Evolutionary conservation across 2,113 vertebrate genomes (phyloP).

Genomic region (Pedetes capensis): DNA sequence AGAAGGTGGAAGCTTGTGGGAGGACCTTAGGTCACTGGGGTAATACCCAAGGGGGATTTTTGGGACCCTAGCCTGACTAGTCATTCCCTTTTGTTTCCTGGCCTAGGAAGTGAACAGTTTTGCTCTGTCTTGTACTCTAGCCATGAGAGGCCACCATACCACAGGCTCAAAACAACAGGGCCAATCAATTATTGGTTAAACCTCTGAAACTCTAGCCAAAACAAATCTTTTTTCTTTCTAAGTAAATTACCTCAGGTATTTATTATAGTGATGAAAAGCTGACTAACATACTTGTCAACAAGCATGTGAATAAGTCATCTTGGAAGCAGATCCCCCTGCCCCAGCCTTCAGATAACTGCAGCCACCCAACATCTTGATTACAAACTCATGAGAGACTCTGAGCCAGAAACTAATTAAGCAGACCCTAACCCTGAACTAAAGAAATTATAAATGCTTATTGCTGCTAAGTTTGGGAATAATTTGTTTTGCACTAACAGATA

Average conservation of each 20-base stretch:
- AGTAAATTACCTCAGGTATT: background rate
- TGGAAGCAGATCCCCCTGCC: background rate
- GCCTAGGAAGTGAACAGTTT: background rate
- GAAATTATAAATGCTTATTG: background rate
- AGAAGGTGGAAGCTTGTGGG: too few relatives aligned
- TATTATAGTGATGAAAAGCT: background rate
- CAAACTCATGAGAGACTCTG: background rate
- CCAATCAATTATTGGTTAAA: background rate
- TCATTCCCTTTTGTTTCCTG: background rate
- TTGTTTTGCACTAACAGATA: background rate
- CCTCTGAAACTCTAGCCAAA: background rate
- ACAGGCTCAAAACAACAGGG: background rate
- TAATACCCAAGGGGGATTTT: background rate
- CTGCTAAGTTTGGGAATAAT: background rate
- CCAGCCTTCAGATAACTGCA: background rate
- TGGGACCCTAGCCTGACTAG: background rate
- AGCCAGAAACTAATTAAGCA: background rate
- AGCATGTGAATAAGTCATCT: background rate
- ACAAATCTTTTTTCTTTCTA: background rate
- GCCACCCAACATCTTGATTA: background rate
- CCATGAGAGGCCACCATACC: too few relatives aligned
- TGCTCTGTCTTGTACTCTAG: background rate
- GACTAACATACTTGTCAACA: background rate
- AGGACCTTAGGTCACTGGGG: background rate
- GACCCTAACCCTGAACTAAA: background rate